Conservation (phyloP, 2,797 vertebrate genomes). For the Protonibea diacanthus region DNA sequence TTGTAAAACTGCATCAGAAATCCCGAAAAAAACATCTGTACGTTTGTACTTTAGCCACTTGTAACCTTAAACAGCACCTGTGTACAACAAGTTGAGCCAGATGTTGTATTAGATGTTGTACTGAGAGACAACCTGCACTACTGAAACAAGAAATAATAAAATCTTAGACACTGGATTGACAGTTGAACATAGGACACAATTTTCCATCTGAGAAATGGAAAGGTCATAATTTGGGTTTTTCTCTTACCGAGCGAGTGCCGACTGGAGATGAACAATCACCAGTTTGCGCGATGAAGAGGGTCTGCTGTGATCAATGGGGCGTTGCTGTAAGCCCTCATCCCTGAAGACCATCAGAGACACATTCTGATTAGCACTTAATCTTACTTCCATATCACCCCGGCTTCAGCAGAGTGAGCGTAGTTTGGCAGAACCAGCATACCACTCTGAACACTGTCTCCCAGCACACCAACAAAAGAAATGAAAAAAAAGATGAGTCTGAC, state of each 20-base stretch:
- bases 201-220: conserved; percentile 56
- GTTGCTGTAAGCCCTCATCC: conserved; percentile 66
- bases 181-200: conserved; percentile 40
- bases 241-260: conserved; percentile 42
- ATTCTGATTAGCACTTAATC: conserved; percentile 76
- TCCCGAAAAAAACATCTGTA: background rate
- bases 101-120: background rate
- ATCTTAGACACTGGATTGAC: conserved; percentile 48
- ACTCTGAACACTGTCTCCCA: conserved; percentile 43
- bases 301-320: conserved; percentile 71
- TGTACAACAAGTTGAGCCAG: conserved; percentile 9
- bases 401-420: conserved; percentile 49
- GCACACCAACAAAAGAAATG: conserved; percentile 51
- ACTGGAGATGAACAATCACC: conserved; percentile 66
- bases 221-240: conserved; percentile 55
- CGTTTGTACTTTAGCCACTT: background rate
- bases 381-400: conserved; percentile 58
- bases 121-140: conserved; percentile 24
- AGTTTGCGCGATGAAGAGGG: conserved; percentile 61
- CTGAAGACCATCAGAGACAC: conserved; percentile 69
- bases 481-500: conserved; percentile 64
- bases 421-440: conserved; percentile 53
- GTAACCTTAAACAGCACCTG: conserved; percentile 6
- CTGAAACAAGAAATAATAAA: conserved; percentile 47
- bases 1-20: background rate